A percentile compares a stretch with the other conserved stretches of the same genome.
These are phyloP conservation scores for Brachylomia viminalis DNA, from an alignment of 2,888 invertebrate genomes.

Conservation along the genomic window DNA sequence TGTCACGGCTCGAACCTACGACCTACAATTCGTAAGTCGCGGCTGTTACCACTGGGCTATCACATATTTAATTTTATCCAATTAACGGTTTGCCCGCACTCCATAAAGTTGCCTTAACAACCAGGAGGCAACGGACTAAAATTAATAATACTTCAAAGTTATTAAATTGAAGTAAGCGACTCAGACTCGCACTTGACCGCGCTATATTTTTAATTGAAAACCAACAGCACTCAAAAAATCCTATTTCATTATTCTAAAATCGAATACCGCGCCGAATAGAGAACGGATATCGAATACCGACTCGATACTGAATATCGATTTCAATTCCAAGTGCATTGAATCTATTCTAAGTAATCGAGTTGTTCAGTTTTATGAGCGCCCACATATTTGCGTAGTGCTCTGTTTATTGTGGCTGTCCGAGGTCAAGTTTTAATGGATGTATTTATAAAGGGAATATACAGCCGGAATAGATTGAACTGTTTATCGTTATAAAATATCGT, in stretches of 20 bases:
- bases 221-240: constrained; percentile 18
- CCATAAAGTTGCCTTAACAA: not conserved
- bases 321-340: constrained; percentile 43
- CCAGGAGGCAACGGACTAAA: not conserved
- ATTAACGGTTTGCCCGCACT: not conserved
- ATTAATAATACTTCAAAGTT: constrained; percentile 21
- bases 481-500: constrained; percentile 26
- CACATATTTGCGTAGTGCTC: constrained; percentile 44
- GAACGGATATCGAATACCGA: constrained; percentile 19
- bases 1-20: too few relatives aligned
- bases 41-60: too few relatives aligned
- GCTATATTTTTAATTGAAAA: constrained; percentile 31
- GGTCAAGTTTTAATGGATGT: constrained; percentile 57
- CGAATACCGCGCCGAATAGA: constrained; percentile 3
- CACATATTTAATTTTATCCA: not conserved
- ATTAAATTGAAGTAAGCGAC: not conserved
- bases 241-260: constrained; percentile 18
- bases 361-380: constrained; percentile 56
- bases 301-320: constrained; percentile 48
- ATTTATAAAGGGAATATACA: constrained; percentile 46
- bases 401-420: constrained; percentile 56
- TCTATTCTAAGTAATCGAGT: constrained; percentile 59
- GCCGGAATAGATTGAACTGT: constrained; percentile 40
- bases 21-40: too few relatives aligned
- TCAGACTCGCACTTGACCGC: constrained; percentile 2